Evolutionary conservation across 1,140 invertebrate species (phyloP).

Genomic region (Pseudomyrmex pallidus): DNA sequence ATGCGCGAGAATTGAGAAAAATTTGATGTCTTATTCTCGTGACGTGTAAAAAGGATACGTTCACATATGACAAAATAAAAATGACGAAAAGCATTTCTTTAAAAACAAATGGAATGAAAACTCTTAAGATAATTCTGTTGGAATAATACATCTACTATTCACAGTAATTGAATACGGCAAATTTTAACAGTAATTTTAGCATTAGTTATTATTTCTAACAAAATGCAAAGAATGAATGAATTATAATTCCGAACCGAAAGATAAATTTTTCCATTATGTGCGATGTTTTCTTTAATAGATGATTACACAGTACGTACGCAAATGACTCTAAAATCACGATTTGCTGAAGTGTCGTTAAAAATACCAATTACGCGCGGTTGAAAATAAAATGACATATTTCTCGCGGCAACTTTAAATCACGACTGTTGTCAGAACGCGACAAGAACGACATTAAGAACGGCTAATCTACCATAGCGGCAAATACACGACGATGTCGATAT

Average conservation of each 20-base stretch:
- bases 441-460: slow-evolving; percentile 48
- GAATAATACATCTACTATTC: neutral
- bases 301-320: neutral
- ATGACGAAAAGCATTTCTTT: neutral
- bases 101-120: too few relatives aligned
- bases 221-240: neutral
- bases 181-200: neutral
- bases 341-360: slow-evolving; percentile 8
- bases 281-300: neutral
- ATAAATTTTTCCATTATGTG: neutral
- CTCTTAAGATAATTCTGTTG: neutral
- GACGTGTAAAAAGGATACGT: neutral
- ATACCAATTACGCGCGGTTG: neutral
- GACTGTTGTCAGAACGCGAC: slow-evolving; percentile 24
- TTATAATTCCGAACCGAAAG: neutral
- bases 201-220: neutral
- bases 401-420: slow-evolving; percentile 49
- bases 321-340: slow-evolving; percentile 7
- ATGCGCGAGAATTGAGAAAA: too few relatives aligned
- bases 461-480: slow-evolving; percentile 48
- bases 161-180: neutral
- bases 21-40: neutral
- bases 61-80: neutral
- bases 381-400: slow-evolving; percentile 32
- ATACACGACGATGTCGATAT: slow-evolving; percentile 50